A percentile compares a stretch with the other conserved stretches of the same genome.
phyloP scores from a whole-genome alignment of 2,113 vertebrate genomes.

The Dipodomys spectabilis region DNA sequence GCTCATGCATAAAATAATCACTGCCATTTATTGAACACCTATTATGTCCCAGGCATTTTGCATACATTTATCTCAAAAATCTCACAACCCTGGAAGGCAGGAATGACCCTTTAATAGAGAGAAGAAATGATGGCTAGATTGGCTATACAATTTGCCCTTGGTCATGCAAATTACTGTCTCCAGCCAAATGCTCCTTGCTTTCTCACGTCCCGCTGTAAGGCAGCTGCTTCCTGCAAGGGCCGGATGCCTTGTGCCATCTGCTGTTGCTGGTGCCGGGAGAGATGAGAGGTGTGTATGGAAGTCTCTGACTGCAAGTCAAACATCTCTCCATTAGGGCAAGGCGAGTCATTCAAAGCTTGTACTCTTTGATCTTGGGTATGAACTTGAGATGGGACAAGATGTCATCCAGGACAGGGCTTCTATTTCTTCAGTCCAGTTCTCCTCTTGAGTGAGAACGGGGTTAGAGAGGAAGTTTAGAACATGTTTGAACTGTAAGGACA shows the following conservation, averaged over 20 bases:
- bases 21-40: conserved; percentile 78
- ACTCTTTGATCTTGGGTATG: neutral
- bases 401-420: neutral
- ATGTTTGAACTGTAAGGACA: neutral
- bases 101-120: conserved; percentile 17
- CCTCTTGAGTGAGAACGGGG: neutral
- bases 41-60: conserved; percentile 67
- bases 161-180: conserved; percentile 42
- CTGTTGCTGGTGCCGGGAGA: neutral
- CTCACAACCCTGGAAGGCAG: conserved; percentile 52
- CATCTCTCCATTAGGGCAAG: neutral
- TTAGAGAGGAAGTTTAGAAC: neutral
- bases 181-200: neutral
- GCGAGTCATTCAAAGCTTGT: neutral
- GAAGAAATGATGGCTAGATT: conserved; percentile 51
- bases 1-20: conserved; percentile 70
- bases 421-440: neutral
- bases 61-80: conserved; percentile 56
- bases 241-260: conserved; percentile 26
- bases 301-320: neutral
- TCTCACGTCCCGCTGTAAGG: neutral
- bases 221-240: neutral
- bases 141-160: conserved; percentile 34
- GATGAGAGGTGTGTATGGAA: neutral
- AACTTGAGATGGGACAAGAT: neutral